Evolutionary conservation across 2,888 invertebrate species (phyloP), one percentile per base, ranked within the genome.

Genomic region (Lymantria monacha): DNA sequence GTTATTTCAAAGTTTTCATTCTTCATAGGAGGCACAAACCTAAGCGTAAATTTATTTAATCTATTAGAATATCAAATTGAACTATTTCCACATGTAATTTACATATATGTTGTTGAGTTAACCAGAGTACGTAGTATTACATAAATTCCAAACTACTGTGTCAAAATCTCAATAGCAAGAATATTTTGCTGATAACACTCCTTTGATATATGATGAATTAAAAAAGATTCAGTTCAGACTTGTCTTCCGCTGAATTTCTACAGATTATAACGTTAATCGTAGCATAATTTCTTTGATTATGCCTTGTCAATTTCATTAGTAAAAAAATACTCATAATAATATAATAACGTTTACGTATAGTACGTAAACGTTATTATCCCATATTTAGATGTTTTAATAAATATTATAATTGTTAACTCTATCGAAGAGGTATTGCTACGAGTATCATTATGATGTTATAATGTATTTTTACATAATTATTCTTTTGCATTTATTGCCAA

Each of bases 141-240:
- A 72, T 81, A 83, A 76, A 80, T 77, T 81, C 74, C 65, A 76
- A 76, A 76, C 69, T 74, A 74, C 70, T 75, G 81, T 84, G 87
- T 88, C 86, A 80, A 83, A 85, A 82, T 87, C 87, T 87, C 88
- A 87, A 88, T 82, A 71, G 76, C 72, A 76, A 76, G 46, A 44
- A 51, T 42, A 56, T 46, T 51, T 22, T 22, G 22, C 5, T 22
- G 22, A 3, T 22, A 22, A 3, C 22, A 22, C 5, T 2, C 22
- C 22, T 22, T 22, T 2, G 22, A 22, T 22, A 2, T 22, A 22
- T 58, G 31, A 61, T 59, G 49, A 48, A 57, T 41, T 57, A 41
- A 11, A 1, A 48, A 50, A 8, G 33, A 51, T 61, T 60, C 47
- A 44, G 54, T 70, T 63, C 42, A 44, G 59, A 63, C 53, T 58